Base-by-base conservation (phyloP, 2,888 invertebrate species). In the Leptinotarsa peninsularis region DNA sequence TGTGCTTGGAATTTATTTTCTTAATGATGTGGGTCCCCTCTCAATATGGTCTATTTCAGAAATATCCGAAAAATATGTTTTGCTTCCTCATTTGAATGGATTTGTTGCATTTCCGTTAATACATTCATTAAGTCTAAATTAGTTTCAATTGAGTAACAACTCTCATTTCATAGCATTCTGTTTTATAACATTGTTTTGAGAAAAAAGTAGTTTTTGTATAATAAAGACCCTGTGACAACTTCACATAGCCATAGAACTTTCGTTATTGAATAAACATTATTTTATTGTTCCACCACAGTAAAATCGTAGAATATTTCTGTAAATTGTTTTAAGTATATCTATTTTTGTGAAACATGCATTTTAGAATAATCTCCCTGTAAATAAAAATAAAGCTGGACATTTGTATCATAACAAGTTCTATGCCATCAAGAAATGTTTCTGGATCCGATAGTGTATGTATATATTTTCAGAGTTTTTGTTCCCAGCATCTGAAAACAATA, bases 1-100 rank as follows among this genome's bases (percentile, higher is more conserved):
- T 17, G 58, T 58, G 58, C 21, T 58, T 23, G 23, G 58, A 58
- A 58, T 58, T 58, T 58, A 17, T 58, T 58, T 18, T 58, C 17
- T 18, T 18, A 23, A 58, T 58, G 14, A 58, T 58, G 3, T 58
- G 58, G 58, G 58, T 58, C 23, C 58, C 18, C 15, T 58, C 60
- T 58, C 23, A 58, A n/a, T 58, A 58, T 58, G 60, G 60, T 5
- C 60, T n/a, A 58, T 58, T 58, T 58, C 23, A 58, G 60, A 58
- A 58, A 58, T 58, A 21, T 58, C 60, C 60, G 13, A 58, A 13
- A 58, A 58, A 58, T 18, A 58, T 58, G 5, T 58, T 58, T 58
- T 23, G 23, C 60, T 58, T 58, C 60, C 10, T 58, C 23, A 58
- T 58, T 58, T n/a, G 23, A 58, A 58, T 58, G 21, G 60, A 58